Base-by-base conservation (phyloP, 2,113 vertebrate genomes). In the Cheirogaleus medius region DNA sequence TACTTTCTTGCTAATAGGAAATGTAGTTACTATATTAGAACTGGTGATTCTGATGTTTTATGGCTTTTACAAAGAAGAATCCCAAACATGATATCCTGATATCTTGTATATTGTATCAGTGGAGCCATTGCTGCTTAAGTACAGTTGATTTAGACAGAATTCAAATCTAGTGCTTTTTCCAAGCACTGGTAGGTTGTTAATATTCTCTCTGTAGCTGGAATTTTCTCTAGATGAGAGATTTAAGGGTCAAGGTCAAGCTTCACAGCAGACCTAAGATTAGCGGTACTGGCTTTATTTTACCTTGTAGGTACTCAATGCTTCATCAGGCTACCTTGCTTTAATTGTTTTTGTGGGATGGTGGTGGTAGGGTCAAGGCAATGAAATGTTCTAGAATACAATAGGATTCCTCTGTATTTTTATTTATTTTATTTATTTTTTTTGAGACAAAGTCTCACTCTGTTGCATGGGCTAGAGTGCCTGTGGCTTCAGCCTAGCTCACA, bases 241-340 rank as follows among this genome's bases (percentile, higher is more conserved):
- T 91, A 52, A 73, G 58, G 83, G 54, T 94, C 71, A 97, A 74
- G 52, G 68, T 96, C 60, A 91, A 87, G 49, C 34, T 74, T 96
- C 8, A 76, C 63, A 74, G 93, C 18, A 89, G 86, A 4, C 80
- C 80, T 97, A 74, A 92, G 88, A 74, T 81, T 49, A 94, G 54
- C 13, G 93, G 94, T 94, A 58, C 64, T 34, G 89, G 82, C 68
- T 91, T 86, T 44, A 52, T 95, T 97, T 96, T 58, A 84, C 34
- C 23, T 52, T 77, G 44, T 87, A 52, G 8, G 17, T 74, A 54
- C 44, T 77, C 91, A 84, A 32, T 96, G 9, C 68, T 90, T 80
- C 71, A 66, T 94, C 1, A 25, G 39, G 15, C 39, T 73, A 14
- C 29, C 84, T 21, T 37, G 21, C 52, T 96, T 76, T 71, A 52